These are phyloP conservation scores for Rhinopomastus cyanomelas DNA, from an alignment of 2,113 vertebrate genomes.

Conservation along the genomic window DNA sequence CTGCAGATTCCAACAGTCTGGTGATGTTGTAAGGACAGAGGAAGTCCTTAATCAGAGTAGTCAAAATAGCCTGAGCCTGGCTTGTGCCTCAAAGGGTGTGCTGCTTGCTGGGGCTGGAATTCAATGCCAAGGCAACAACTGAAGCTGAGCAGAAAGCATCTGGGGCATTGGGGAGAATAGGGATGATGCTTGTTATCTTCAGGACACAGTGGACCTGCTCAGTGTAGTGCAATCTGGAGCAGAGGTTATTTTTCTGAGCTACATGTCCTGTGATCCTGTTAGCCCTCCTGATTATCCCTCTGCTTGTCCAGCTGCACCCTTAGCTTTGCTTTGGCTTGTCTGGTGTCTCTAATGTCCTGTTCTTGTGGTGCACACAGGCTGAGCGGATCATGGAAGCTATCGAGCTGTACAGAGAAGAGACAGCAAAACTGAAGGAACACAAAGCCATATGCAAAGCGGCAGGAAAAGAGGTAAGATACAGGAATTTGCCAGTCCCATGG, in stretches of 20 bases:
- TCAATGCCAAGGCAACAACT: not conserved
- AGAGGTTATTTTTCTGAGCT: not conserved
- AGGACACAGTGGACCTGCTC: not conserved
- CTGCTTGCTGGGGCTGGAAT: not conserved
- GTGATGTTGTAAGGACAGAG: not conserved
- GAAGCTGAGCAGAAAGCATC: not conserved
- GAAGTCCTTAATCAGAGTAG: not conserved
- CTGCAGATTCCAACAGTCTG: not conserved
- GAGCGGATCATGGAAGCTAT: constrained; percentile 97
- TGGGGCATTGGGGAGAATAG: not conserved
- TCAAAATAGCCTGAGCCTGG: not conserved
- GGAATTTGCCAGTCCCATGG: not conserved
- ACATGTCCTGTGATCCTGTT: not conserved
- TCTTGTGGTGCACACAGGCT: constrained; percentile 75
- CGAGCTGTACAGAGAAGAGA: constrained; percentile 89
- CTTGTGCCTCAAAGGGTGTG: not conserved
- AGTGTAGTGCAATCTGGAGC: not conserved
- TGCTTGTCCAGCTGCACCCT: not conserved
- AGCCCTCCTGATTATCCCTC: not conserved
- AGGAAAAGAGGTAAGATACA: constrained; percentile 85
- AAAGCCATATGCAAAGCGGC: constrained; percentile 82
- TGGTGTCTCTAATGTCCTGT: not conserved
- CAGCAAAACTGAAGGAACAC: constrained; percentile 84
- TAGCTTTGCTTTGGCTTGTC: not conserved
- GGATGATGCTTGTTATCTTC: not conserved